Base-by-base conservation (phyloP, 2,113 vertebrate species). In the Mandrillus leucophaeus region DNA sequence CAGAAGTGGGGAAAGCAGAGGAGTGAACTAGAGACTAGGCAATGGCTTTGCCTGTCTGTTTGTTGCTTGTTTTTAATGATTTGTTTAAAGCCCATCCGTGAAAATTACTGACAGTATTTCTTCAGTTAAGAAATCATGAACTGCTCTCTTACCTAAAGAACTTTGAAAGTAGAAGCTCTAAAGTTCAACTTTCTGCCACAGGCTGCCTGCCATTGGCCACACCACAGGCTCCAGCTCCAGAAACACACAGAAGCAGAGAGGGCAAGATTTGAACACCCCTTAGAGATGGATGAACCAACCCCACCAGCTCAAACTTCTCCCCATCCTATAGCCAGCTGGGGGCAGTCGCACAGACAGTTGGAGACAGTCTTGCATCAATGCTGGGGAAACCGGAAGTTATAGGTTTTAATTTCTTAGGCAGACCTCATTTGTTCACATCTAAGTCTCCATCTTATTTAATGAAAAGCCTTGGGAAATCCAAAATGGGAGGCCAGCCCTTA, bases 391-490 rank as follows among this genome's bases (percentile, higher is more conserved):
- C 48, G 18, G 38, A 94, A 91, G 64, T 76, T 43, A n/a, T 6
- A 35, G 59, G 57, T 12, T 78, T 96, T 43, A 30, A 76, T 90
- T 90, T 85, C 86, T 80, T 32, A 59, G 38, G 90, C 61, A 73
- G 83, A 75, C 6, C 50, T 79, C 38, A 86, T 27, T 70, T 72
- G 87, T 30, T 48, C 30, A 43, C 72, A 43, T 5, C 2, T 3
- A 81, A 40, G 9, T 82, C 57, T 81, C 79, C 55, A n/a, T 75
- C 55, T 1, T 83, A 88, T 82, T 89, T 88, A 45, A 48, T 80
- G 25, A 89, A 95, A 61, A 96, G 5, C 2, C 11, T 48, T 68
- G 32, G 89, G 73, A 93, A 6, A 43, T 86, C 73, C 79, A 93
- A 72, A 78, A 25, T 70, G n/a, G 40, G 80, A 22, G 18, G 6